These are phyloP conservation scores for Formicarius rufipectus DNA, from an alignment of 2,113 vertebrate species.

Conservation along the genomic window DNA sequence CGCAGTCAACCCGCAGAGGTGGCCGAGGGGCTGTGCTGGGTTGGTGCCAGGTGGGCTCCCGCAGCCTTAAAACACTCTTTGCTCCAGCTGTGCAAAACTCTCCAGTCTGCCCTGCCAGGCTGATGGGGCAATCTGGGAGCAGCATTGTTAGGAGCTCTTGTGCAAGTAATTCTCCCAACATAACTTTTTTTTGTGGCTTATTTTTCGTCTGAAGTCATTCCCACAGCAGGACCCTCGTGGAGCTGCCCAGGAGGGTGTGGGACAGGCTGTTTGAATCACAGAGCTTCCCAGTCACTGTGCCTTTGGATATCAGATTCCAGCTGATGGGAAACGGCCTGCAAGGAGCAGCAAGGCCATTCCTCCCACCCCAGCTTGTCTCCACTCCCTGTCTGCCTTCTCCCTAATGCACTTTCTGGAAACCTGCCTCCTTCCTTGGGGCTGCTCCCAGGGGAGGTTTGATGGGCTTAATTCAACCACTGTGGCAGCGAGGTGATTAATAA, in stretches of 20 bases:
- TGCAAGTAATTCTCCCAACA: not conserved
- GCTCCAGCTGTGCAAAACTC: not conserved
- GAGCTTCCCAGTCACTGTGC: not conserved
- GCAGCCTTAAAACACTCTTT: not conserved
- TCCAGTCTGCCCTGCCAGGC: not conserved
- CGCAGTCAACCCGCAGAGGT: accelerated
- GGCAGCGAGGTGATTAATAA: constrained; percentile 32
- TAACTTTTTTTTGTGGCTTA: not conserved
- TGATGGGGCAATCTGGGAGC: not conserved
- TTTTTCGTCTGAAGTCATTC: not conserved
- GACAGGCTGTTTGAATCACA: not conserved
- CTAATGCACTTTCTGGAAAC: constrained; percentile 49
- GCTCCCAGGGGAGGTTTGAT: constrained; percentile 20
- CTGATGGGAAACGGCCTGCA: not conserved
- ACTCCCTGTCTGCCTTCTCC: not conserved
- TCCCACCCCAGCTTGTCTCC: not conserved
- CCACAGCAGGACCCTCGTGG: not conserved
- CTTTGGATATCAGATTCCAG: not conserved
- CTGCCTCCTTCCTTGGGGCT: constrained; percentile 3
- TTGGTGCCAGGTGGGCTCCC: accelerated
- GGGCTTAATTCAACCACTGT: not conserved
- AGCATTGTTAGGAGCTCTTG: not conserved
- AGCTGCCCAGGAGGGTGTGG: not conserved
- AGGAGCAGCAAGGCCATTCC: not conserved
- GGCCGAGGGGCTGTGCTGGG: not conserved